phyloP scores from a whole-genome alignment of 2,113 vertebrate genomes.

The Artemisiospiza belli region DNA sequence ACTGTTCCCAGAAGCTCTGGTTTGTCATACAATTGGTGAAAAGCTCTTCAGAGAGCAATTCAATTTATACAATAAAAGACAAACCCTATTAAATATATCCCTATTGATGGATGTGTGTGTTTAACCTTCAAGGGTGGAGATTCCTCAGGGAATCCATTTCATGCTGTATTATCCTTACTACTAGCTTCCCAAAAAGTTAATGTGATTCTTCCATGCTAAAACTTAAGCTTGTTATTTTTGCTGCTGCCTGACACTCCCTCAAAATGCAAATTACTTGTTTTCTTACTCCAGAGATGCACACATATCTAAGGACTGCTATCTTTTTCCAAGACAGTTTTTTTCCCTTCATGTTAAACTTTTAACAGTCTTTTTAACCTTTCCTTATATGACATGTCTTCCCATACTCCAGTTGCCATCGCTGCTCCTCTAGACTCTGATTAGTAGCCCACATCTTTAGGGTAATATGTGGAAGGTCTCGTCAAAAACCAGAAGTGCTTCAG shows the following conservation, averaged over 20 bases:
- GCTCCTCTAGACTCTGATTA: background rate
- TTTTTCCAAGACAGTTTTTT: background rate
- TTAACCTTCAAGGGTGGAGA: background rate
- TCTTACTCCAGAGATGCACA: background rate
- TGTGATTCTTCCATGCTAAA: background rate
- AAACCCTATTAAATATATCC: background rate
- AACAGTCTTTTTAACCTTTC: background rate
- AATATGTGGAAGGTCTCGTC: background rate
- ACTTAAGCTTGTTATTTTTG: background rate
- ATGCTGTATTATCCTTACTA: background rate
- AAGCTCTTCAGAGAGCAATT: background rate
- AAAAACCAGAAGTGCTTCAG: background rate
- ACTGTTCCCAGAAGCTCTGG: background rate
- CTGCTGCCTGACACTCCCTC: background rate
- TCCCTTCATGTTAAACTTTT: background rate
- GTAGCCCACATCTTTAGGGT: background rate
- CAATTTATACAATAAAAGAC: background rate
- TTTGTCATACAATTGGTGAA: background rate
- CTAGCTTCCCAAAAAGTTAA: background rate
- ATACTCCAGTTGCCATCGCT: rapidly evolving
- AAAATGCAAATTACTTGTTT: background rate
- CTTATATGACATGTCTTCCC: background rate
- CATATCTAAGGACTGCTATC: background rate
- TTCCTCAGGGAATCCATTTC: background rate
- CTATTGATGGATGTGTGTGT: background rate